Base-by-base conservation (phyloP, 2,888 invertebrate species). In the Invenusta paracnida region DNA sequence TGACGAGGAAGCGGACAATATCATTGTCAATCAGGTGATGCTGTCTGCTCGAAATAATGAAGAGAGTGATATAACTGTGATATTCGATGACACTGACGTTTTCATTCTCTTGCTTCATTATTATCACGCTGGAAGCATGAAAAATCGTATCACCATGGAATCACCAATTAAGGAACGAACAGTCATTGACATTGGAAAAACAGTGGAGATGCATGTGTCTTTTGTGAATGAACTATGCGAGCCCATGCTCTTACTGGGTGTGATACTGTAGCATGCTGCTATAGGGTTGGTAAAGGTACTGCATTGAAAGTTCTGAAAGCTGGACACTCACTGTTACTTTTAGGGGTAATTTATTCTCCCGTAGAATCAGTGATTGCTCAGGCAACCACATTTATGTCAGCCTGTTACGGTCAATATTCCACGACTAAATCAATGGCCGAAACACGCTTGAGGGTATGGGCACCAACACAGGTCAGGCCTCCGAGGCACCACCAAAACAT, bases 21-120 rank as follows among this genome's bases (percentile, higher is more conserved):
- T n/a, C n/a, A 48, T 17, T 48, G 17, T 5, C 17, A 5, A 48
- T 48, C 11, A 48, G 48, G 48, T 48, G 48, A 79, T 79, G 79
- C 79, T 79, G 5, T 79, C 29, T 23, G 79, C 79, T 79, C 27
- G 27, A 79, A 79, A 79, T 23, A 28, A 79, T 27, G 23, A n/a
- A n/a, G 27, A n/a, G 29, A 30, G 30, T 30, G 27, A 30, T 30
- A 82, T 82, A 29, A 82, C 82, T 82, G 31, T 82, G 30, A 82
- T 82, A 82, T 82, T 29, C 29, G 29, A 82, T 82, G 82, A 82
- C 31, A 82, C 82, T 30, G 82, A 82, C 82, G 82, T 82, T 30
- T 82, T 82, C 82, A 30, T 82, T 82, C 82, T 82, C 82, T 30
- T 82, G 29, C 31, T 82, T 29, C 82, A 82, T 82, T 82, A 82